These are phyloP conservation scores for Clusia tigrina DNA, from an alignment of 2,888 invertebrate species.

Conservation along the genomic window DNA sequence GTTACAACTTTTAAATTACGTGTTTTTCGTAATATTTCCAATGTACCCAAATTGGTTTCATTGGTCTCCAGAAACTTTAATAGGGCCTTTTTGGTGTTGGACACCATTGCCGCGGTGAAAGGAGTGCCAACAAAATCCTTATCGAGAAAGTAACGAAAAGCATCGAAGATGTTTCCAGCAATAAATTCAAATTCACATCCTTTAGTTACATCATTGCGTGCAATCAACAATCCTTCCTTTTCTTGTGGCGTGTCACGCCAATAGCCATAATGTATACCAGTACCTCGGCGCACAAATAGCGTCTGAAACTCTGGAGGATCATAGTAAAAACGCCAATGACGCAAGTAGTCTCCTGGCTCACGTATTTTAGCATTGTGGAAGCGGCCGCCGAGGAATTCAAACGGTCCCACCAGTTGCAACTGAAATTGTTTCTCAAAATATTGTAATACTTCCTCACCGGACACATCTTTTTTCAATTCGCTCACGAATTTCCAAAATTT, in stretches of 20 bases:
- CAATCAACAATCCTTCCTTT: slow-evolving; percentile 76
- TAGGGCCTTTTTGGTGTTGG: slow-evolving; percentile 70
- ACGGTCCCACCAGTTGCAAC: slow-evolving; percentile 84
- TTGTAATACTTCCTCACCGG: slow-evolving; percentile 65
- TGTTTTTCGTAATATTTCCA: slow-evolving; percentile 69
- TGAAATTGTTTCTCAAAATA: slow-evolving; percentile 72
- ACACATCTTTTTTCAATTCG: slow-evolving; percentile 66
- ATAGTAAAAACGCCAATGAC: slow-evolving; percentile 90
- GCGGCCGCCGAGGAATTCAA: slow-evolving; percentile 78
- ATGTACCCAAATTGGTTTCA: slow-evolving; percentile 69
- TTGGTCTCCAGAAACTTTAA: slow-evolving; percentile 71
- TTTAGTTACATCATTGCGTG: slow-evolving; percentile 75
- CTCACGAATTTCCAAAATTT: slow-evolving; percentile 82
- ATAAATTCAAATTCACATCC: slow-evolving; percentile 75
- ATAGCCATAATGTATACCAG: slow-evolving; percentile 87
- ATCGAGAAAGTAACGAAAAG: slow-evolving; percentile 55
- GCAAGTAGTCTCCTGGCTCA: slow-evolving; percentile 72
- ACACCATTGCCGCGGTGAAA: slow-evolving; percentile 71
- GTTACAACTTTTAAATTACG: slow-evolving; percentile 72
- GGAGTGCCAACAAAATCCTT: slow-evolving; percentile 65
- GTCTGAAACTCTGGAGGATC: slow-evolving; percentile 96
- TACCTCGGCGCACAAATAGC: slow-evolving; percentile 73
- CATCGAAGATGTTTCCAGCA: slow-evolving; percentile 66
- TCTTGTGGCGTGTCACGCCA: slow-evolving; percentile 84
- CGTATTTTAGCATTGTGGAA: slow-evolving; percentile 66